Evolutionary conservation across 2,888 invertebrate species (phyloP).

Genomic region (Stenichneumon culpator): DNA sequence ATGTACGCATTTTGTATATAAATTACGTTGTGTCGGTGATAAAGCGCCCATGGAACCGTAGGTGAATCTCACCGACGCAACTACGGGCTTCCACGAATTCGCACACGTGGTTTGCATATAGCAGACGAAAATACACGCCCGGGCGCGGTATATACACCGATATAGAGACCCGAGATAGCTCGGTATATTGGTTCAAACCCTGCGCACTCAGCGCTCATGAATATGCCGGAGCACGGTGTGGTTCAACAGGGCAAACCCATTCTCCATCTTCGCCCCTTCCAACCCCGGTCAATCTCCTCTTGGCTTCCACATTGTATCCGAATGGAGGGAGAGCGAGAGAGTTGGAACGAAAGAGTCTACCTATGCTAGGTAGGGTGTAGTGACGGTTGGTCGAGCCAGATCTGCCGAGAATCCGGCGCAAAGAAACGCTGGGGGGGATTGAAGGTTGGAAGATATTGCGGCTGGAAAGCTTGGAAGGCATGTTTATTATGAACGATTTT

Average conservation of each 20-base stretch:
- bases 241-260: constrained; percentile 76
- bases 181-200: constrained; percentile 81
- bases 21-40: constrained; percentile 66
- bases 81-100: constrained; percentile 19
- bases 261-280: constrained; percentile 71
- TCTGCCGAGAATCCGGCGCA: constrained; percentile 44
- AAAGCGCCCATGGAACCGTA: constrained; percentile 24
- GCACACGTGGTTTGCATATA: constrained; percentile 5
- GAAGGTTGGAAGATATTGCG: neutral
- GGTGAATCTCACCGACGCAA: constrained; percentile 5
- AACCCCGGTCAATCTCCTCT: constrained; percentile 78
- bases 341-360: constrained; percentile 41
- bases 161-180: constrained; percentile 40
- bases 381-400: constrained; percentile 25
- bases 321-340: constrained; percentile 67
- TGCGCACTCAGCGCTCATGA: constrained; percentile 83
- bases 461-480: constrained; percentile 22
- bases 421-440: constrained; percentile 4
- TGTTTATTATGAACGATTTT: constrained; percentile 76
- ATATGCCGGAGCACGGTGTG: constrained; percentile 81
- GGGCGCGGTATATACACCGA: constrained; percentile 51
- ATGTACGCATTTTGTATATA: constrained; percentile 66
- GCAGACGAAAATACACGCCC: constrained; percentile 45
- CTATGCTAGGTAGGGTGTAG: constrained; percentile 33
- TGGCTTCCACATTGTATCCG: constrained; percentile 76